These are phyloP conservation scores for Plectrocnemia conspersa DNA, from an alignment of 1,140 invertebrate species.

Conservation along the genomic window DNA sequence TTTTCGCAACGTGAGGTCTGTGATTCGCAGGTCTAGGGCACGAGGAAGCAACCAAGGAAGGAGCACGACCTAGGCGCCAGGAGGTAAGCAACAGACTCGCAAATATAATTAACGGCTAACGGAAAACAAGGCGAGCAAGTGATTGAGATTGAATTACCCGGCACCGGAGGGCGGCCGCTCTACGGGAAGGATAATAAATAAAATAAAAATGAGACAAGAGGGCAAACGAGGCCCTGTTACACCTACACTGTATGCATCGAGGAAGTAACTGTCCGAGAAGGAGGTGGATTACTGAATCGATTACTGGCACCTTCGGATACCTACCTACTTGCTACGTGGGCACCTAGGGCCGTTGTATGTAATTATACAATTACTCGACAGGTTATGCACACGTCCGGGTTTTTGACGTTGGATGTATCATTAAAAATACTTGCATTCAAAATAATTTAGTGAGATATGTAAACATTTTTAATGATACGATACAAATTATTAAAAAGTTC, in stretches of 20 bases:
- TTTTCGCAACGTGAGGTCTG: too few relatives aligned
- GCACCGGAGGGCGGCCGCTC: constrained; percentile 20
- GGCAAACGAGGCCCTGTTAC: not conserved
- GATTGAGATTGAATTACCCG: constrained; percentile 34
- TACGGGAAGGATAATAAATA: constrained; percentile 11
- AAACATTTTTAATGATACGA: too few relatives aligned
- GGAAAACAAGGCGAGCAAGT: constrained; percentile 24
- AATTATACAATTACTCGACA: constrained; percentile 21
- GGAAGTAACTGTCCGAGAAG: constrained; percentile 1
- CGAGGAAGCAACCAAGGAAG: too few relatives aligned
- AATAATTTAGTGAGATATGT: too few relatives aligned
- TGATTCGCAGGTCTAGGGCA: too few relatives aligned
- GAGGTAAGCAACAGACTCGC: not conserved
- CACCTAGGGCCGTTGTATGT: constrained; percentile 7
- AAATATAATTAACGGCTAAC: constrained; percentile 9
- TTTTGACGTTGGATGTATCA: too few relatives aligned
- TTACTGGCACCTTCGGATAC: constrained; percentile 16
- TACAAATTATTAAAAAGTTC: too few relatives aligned
- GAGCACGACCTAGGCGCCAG: too few relatives aligned
- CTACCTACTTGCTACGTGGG: too few relatives aligned
- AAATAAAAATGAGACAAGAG: constrained; percentile 17
- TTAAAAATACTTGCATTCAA: too few relatives aligned
- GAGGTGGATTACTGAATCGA: constrained; percentile 15
- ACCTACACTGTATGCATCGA: not conserved
- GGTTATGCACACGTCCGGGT: too few relatives aligned